phyloP scores from a whole-genome alignment of 2,113 vertebrate species.

The Rhynchopsitta pachyrhyncha region DNA sequence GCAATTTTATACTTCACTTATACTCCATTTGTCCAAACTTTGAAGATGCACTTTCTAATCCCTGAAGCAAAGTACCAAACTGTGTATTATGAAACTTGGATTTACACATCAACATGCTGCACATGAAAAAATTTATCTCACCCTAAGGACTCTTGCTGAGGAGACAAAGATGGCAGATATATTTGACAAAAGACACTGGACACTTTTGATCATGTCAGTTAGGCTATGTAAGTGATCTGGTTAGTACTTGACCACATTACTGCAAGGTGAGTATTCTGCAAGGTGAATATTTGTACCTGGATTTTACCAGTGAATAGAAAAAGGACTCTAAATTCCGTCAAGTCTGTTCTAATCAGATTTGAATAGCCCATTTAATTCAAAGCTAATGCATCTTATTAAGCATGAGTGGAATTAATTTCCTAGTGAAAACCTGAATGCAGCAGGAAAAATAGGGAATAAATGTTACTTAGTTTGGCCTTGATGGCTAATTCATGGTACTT shows the following conservation, averaged over 20 bases:
- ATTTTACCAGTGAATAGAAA: not conserved
- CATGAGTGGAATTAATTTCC: not conserved
- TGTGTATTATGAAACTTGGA: not conserved
- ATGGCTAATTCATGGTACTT: not conserved
- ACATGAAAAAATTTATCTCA: not conserved
- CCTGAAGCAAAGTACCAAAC: not conserved
- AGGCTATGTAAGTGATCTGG: not conserved
- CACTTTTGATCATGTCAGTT: not conserved
- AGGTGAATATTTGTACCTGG: not conserved
- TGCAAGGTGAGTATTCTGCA: not conserved
- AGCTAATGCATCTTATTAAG: not conserved
- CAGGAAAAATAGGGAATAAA: not conserved
- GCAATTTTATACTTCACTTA: not conserved
- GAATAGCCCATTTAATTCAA: not conserved
- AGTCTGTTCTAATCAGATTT: not conserved
- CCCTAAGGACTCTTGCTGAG: not conserved
- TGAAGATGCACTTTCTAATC: not conserved
- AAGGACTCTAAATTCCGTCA: not conserved
- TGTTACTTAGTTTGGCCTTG: not conserved
- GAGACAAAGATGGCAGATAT: not conserved
- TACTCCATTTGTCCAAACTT: not conserved
- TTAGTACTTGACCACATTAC: not conserved
- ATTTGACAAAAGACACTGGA: not conserved
- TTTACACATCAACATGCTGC: not conserved
- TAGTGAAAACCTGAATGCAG: not conserved